Evolutionary conservation across 2,113 vertebrate species (phyloP).

Genomic region (Lethenteron reissneri): DNA sequence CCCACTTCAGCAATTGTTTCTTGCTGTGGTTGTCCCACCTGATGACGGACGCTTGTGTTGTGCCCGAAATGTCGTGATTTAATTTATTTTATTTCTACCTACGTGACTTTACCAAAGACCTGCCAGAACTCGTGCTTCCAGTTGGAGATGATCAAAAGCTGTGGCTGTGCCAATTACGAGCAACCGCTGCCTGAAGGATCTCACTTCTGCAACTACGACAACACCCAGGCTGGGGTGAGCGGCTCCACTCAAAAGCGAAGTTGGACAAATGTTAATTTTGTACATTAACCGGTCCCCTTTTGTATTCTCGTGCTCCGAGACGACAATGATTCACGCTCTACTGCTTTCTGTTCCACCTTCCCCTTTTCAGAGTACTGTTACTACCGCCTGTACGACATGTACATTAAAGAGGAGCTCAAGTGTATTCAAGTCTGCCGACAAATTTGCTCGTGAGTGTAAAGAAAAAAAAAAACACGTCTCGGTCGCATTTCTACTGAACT

Average conservation of each 20-base stretch:
- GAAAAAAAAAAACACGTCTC: no score
- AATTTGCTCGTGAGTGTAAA: slow-evolving; percentile 28
- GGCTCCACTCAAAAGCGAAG: no score
- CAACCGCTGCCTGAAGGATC: slow-evolving; percentile 26
- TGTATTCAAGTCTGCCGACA: slow-evolving; percentile 34
- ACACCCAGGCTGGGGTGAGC: slow-evolving; percentile 43
- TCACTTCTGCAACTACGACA: slow-evolving; percentile 39
- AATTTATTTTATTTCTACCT: slow-evolving; percentile 2
- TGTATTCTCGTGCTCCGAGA: neutral
- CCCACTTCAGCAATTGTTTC: no score
- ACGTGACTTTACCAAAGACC: slow-evolving; percentile 20
- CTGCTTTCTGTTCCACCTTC: neutral
- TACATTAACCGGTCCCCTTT: no score
- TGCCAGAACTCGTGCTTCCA: slow-evolving; percentile 48
- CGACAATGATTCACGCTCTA: no score
- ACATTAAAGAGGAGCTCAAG: slow-evolving; percentile 31
- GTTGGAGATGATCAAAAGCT: slow-evolving; percentile 29
- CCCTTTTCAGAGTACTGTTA: slow-evolving; percentile 35
- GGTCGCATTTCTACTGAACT: no score
- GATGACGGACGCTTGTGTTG: neutral
- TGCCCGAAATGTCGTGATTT: neutral
- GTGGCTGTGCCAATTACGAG: slow-evolving; percentile 32
- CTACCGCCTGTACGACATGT: slow-evolving; percentile 26
- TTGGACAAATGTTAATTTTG: neutral
- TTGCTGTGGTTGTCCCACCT: neutral